Base-by-base conservation (phyloP, 2,888 invertebrate species). In the Ophion slaviceki region DNA sequence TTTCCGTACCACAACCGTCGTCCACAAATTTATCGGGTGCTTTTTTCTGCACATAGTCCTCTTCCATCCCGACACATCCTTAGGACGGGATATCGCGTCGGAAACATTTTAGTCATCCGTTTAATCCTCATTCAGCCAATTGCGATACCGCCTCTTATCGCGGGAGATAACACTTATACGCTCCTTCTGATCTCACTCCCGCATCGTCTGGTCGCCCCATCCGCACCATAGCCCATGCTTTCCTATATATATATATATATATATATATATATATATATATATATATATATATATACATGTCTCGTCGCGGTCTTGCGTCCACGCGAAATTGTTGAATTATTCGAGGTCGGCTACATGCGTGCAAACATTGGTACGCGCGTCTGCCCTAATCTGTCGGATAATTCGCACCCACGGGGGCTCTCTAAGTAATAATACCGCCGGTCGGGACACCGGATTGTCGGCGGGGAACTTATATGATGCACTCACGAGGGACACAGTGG, bases 341-440 rank as follows among this genome's bases (percentile, higher is more conserved):
- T 28, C 62, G 62, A 47, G 45, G 45, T n/a, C 62, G 75, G 62
- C 62, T 62, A 17, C 5, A 61, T 75, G 45, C 24, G 62, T 32
- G 20, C 28, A 74, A 74, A 28, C 75, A 75, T 47, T 24, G 17
- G 17, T 62, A 64, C 45, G 62, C 75, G 61, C 62, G 75, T 75
- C 75, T 45, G 62, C 11, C 28, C 62, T 24, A 62, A 75, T 75
- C 75, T 47, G 5, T 77, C 80, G 82, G 40, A 82, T 80, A 72
- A 82, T 80, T 85, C 53, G 71, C 57, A 62, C 79, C 71, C 79
- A 14, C 67, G 17, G 28, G 24, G 61, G 47, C 76, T 57, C 57
- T 59, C 71, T 8, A 32, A 74, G 64, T 61, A 81, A 79, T 76
- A 74, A 85, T 71, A 66, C 47, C 32, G 32, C 40, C 36, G 66